Evolutionary conservation across 2,797 vertebrate genomes (phyloP).

Genomic region (Apodemus agrarius): DNA sequence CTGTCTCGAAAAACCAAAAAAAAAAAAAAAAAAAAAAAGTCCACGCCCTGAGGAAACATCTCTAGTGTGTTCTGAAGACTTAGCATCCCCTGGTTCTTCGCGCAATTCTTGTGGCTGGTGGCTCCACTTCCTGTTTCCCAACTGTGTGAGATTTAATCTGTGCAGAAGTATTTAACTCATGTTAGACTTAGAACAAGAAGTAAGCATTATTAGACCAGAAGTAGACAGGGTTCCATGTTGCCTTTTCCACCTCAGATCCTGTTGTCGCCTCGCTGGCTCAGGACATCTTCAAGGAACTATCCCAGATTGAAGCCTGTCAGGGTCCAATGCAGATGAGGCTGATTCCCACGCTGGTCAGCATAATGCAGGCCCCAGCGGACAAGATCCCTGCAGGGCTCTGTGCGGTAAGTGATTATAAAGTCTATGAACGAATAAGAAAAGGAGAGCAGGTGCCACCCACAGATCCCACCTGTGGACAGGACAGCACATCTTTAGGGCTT

Average conservation of each 20-base stretch:
- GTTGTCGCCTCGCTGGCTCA: conserved; percentile 98
- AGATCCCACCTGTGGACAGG: not conserved
- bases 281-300: conserved; percentile 99
- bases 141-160: not conserved
- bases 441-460: too few relatives aligned
- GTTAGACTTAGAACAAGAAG: not conserved
- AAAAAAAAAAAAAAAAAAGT: too few relatives aligned
- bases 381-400: conserved; percentile 98
- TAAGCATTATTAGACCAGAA: not conserved
- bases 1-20: too few relatives aligned
- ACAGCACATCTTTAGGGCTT: not conserved
- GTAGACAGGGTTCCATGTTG: not conserved
- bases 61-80: not conserved
- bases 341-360: conserved; percentile 98
- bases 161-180: not conserved
- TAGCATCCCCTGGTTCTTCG: not conserved
- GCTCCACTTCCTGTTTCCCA: not conserved
- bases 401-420: conserved; percentile 90
- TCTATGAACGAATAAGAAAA: too few relatives aligned
- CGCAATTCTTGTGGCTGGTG: not conserved
- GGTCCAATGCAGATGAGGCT: conserved; percentile 98
- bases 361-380: conserved; percentile 98
- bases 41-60: not conserved
- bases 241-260: conserved; percentile 91
- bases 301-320: conserved; percentile 98